Percentiles rank a stretch among this genome's conserved stretches.
These are phyloP conservation scores for Syrmaticus mikado DNA, from an alignment of 2,113 vertebrate genomes.

Conservation along the genomic window DNA sequence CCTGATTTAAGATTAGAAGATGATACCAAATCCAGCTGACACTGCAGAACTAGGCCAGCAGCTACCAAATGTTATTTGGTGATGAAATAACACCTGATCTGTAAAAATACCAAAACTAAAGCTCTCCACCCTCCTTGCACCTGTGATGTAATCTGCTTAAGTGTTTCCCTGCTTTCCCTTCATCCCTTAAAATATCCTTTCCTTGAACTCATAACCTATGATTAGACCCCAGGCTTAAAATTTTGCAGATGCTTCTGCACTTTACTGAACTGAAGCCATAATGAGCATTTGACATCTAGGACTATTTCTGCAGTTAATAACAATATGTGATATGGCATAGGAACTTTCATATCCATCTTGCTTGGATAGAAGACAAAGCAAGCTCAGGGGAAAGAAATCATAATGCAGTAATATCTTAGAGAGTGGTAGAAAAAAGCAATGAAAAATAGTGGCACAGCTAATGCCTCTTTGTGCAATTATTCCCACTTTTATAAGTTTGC, in stretches of 20 bases:
- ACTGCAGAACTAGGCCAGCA: neutral
- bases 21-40: neutral
- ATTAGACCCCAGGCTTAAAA: neutral
- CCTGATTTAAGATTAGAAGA: neutral
- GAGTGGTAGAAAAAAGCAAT: constrained; percentile 16
- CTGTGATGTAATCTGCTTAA: neutral
- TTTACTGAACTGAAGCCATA: constrained; percentile 6
- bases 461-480: constrained; percentile 40
- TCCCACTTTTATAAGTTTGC: constrained; percentile 55
- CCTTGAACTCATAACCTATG: neutral
- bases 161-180: neutral
- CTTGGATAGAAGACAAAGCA: constrained; percentile 41
- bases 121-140: fast-evolving
- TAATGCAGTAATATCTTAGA: constrained; percentile 35
- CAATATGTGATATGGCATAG: neutral
- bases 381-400: constrained; percentile 12
- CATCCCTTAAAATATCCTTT: neutral
- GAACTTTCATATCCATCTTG: constrained; percentile 2
- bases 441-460: constrained; percentile 30
- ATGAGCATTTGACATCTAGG: neutral
- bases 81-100: neutral
- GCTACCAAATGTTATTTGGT: neutral
- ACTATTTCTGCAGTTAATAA: constrained; percentile 24
- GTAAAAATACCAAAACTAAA: neutral
- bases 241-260: constrained; percentile 5